Base-by-base conservation (phyloP, 2,888 invertebrate species). In the Tyria jacobaeae region DNA sequence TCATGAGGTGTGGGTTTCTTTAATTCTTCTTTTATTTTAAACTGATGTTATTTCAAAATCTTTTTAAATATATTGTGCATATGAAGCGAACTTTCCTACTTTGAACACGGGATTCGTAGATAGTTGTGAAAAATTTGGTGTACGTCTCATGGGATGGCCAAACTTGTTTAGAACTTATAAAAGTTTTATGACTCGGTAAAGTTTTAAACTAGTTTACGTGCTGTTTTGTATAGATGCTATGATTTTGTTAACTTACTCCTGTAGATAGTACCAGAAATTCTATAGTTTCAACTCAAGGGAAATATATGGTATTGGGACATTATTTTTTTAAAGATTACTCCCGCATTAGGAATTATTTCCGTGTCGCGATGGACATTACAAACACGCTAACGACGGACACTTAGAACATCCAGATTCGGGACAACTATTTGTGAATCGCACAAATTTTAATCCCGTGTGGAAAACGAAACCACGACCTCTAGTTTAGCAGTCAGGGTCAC, bases 111-210 rank as follows among this genome's bases (percentile, higher is more conserved):
- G 44, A 21, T 21, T 44, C 21, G 12, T 44, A 21, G 21, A 3
- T 17, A 44, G 44, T 44, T 17, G 44, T 44, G 21, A 27, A 31
- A 50, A 37, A 15, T 24, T 24, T 35, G 12, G 41, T n/a, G 31
- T 21, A 3, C 10, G 4, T 49, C 39, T 39, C 49, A 7, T 4
- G 50, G 50, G 55, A 44, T 27, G 39, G 31, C 21, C 27, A 17
- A 52, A 57, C 47, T 62, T 62, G 41, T 24, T 7, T 47, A 37
- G n/a, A 57, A 47, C 15, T 27, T 56, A 37, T 25, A 15, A 35
- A 48, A 62, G 53, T 57, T 62, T 62, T 57, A 62, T 57, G 53
- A 39, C 39, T 49, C 47, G 31, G 15, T 12, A 25, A 31, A 57
- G 53, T 53, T 62, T 57, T 57, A 34, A 61, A 57, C 53, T 34